phyloP scores from a whole-genome alignment of 2,888 invertebrate species.

The Cephus pygmeus region DNA sequence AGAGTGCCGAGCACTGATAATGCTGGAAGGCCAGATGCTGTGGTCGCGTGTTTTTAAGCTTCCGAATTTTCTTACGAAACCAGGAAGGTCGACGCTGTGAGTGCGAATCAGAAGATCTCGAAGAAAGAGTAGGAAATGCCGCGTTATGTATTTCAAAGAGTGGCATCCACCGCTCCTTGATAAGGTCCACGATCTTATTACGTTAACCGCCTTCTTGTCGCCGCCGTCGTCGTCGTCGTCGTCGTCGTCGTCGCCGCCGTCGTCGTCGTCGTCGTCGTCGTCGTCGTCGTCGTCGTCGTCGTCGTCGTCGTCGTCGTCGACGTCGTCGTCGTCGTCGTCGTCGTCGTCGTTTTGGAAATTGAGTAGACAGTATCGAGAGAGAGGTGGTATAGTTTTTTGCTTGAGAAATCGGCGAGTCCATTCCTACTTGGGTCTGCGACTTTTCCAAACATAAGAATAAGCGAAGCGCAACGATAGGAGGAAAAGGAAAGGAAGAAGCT shows the following conservation, averaged over 20 bases:
- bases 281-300: conserved; percentile 1
- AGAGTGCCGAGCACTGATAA: background rate
- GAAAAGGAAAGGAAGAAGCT: background rate
- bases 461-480: background rate
- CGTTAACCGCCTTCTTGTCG: background rate
- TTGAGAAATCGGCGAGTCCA: background rate
- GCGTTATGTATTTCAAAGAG: background rate
- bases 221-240: background rate
- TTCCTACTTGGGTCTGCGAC: background rate
- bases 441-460: background rate
- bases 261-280: background rate
- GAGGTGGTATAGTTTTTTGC: background rate
- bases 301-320: background rate
- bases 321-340: background rate
- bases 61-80: background rate
- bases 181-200: background rate
- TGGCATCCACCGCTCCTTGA: background rate
- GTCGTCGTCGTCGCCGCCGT: background rate
- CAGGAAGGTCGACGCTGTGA: background rate
- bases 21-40: background rate
- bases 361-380: too few species aligned
- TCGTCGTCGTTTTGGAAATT: conserved; percentile 10
- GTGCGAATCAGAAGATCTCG: background rate
- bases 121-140: background rate
- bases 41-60: background rate